Evolutionary conservation across 1,140 invertebrate species (phyloP).

Genomic region (Solenopsis fugax): DNA sequence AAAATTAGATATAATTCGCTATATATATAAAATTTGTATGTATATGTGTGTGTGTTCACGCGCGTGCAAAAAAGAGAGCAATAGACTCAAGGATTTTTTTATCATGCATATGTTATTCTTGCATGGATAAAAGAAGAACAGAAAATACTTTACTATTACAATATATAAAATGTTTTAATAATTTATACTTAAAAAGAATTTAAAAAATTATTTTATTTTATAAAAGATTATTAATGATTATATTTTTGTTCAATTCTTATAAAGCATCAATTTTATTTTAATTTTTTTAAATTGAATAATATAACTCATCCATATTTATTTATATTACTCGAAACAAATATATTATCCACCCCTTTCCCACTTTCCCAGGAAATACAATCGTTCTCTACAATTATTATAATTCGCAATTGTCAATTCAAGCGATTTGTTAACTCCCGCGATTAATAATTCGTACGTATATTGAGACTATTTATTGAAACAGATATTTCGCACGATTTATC

Average conservation of each 20-base stretch:
- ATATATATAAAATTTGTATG: no score
- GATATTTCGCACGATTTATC: conserved; percentile 5
- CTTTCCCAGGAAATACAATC: background rate
- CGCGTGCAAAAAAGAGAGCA: background rate
- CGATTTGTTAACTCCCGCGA: conserved; percentile 21
- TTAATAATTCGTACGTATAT: conserved; percentile 17
- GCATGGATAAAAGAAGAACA: background rate
- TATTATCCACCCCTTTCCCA: background rate
- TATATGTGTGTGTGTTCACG: no score
- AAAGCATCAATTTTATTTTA: background rate
- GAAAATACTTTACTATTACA: background rate
- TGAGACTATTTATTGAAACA: conserved; percentile 23
- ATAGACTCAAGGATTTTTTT: background rate
- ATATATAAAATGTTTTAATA: background rate
- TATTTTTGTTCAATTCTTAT: background rate
- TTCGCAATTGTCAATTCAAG: conserved; percentile 29
- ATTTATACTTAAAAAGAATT: conserved; percentile 1
- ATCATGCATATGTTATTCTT: background rate
- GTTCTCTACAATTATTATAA: conserved; percentile 22
- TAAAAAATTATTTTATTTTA: background rate
- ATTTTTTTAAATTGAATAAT: background rate
- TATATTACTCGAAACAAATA: background rate
- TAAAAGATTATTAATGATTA: background rate
- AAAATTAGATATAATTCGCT: background rate
- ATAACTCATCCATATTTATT: conserved; percentile 4